Evolutionary conservation across 2,888 invertebrate genomes (phyloP).

Genomic region (Synanthedon vespiformis): DNA sequence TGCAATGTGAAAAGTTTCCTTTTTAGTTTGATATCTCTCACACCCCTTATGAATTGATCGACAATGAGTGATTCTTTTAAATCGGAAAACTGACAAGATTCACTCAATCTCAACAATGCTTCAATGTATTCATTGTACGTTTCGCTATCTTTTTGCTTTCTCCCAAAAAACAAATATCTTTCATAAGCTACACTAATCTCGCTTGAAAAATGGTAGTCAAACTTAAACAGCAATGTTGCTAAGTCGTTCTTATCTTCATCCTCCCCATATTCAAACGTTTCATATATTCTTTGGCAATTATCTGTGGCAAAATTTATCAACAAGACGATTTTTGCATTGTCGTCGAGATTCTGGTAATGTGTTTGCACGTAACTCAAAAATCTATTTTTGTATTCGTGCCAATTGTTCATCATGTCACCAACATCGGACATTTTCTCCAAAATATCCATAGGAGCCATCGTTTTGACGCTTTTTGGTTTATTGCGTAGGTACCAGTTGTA

Average conservation of each 20-base stretch:
- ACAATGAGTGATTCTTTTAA: not conserved
- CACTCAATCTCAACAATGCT: not conserved
- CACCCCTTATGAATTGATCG: not conserved
- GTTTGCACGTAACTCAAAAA: not conserved
- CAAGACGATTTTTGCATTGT: not conserved
- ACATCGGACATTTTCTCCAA: not conserved
- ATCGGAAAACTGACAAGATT: not conserved
- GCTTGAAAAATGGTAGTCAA: not conserved
- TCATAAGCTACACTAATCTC: not conserved
- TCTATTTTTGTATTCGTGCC: not conserved
- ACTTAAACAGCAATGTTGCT: not conserved
- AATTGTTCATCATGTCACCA: not conserved
- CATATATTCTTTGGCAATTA: not conserved
- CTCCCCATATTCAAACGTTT: not conserved
- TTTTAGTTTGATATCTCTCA: not conserved
- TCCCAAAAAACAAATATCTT: not conserved
- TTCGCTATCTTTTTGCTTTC: not conserved
- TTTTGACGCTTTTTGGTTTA: too few species aligned
- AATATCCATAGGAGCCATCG: not conserved
- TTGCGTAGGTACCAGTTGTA: too few species aligned
- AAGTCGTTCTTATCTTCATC: not conserved
- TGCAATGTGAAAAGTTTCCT: too few species aligned
- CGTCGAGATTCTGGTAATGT: not conserved
- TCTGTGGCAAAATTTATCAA: not conserved
- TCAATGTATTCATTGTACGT: not conserved